Evolutionary conservation across 2,888 invertebrate species (phyloP), one percentile per base, ranked within the genome.

Genomic region (Cheilosia urbana): DNA sequence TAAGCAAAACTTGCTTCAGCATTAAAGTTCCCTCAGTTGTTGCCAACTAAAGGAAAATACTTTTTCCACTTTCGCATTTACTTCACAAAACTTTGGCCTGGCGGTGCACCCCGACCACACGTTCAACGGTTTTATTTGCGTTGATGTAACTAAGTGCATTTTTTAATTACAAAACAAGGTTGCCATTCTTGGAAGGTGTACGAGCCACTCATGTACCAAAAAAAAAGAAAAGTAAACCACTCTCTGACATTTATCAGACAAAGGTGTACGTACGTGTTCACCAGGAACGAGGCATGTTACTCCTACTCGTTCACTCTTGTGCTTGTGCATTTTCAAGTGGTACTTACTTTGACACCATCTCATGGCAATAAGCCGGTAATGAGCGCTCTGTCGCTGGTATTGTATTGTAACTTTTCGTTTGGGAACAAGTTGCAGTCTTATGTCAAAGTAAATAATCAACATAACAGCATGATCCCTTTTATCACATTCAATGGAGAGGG

Each of bases 71-170:
- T 17, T 45, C 2, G 6, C 7, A 17, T 45, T 45, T 45, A 15
- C 45, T 45, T 42, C 2, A n/a, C 6, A 49, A 49, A 49, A 49
- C 49, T 49, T 49, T 49, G 49, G 13, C 49, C 49, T 21, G 21
- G 21, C 21, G 11, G 19, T 21, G 13, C 49, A 11, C 1, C 7
- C 19, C 19, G 9, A 21, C 49, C 19, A 13, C 19, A 49, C 21
- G 9, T 11, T 4, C 21, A 19, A 19, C 49, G 19, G 19, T 49
- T 49, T 49, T 21, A 1, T 21, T 49, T n/a, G 57, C 13, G 11
- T 9, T 17, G 19, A 30, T 57, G 57, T 57, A 34, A 57, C 57
- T 57, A 57, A 57, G 57, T 57, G 57, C 57, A 57, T 57, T 57
- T 57, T 57, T 57, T 57, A 57, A 57, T 57, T 57, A 57, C 57